phyloP scores from a whole-genome alignment of 37 sponge, comb jelly and placozoan species.

The Chondrosia reniformis region DNA sequence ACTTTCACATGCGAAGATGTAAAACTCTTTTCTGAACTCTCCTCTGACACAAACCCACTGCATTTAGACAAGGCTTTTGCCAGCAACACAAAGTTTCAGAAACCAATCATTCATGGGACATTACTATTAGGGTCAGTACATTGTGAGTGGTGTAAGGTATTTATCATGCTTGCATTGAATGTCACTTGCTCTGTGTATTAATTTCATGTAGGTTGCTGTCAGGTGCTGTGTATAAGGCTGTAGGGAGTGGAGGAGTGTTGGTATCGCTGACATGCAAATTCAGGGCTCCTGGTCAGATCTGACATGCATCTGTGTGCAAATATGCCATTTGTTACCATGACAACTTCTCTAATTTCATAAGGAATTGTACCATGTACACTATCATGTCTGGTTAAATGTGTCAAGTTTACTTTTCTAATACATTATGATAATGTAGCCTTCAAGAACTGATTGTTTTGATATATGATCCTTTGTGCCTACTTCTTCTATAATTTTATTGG shows the following conservation, averaged over 20 bases:
- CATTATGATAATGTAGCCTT: too few relatives aligned
- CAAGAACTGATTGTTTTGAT: too few relatives aligned
- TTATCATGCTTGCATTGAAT: not conserved
- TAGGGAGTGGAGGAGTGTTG: constrained; percentile 6
- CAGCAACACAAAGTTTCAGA: not conserved
- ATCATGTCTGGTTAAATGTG: too few relatives aligned
- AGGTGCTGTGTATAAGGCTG: too few relatives aligned
- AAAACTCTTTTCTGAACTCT: not conserved
- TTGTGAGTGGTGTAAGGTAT: not conserved
- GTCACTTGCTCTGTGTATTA: not conserved
- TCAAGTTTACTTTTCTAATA: too few relatives aligned
- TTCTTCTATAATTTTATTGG: too few relatives aligned
- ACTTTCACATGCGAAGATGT: not conserved
- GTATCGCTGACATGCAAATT: constrained; percentile 2
- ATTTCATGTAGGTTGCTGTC: not conserved
- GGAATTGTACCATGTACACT: too few relatives aligned
- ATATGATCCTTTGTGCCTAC: too few relatives aligned
- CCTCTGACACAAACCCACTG: constrained; percentile 3
- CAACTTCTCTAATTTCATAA: too few relatives aligned
- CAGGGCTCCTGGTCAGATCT: constrained; percentile 3
- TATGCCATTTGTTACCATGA: too few relatives aligned
- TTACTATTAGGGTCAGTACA: constrained; percentile 4
- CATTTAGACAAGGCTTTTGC: constrained; percentile 10
- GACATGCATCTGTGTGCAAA: too few relatives aligned
- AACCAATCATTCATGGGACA: constrained; percentile 17